Conservation (phyloP, 2,888 invertebrate species). For the Peribatodes rhomboidaria region DNA sequence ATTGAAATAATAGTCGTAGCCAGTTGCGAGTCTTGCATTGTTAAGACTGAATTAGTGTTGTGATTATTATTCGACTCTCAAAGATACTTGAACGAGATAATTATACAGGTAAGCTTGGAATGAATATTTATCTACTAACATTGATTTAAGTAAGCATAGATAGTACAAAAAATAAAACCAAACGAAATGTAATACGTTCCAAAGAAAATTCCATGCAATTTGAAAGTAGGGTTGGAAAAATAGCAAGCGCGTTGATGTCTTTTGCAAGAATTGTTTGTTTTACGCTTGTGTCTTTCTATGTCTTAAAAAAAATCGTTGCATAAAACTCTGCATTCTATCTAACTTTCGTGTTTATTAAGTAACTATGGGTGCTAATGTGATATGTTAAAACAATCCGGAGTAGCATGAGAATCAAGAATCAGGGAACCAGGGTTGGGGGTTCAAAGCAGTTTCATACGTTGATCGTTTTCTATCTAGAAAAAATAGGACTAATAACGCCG, state of each 20-base stretch:
- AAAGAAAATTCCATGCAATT: not conserved
- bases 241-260: conserved; percentile 51
- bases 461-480: too few species aligned
- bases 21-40: conserved; percentile 3
- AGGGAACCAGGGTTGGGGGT: too few species aligned
- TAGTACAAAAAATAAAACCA: too few species aligned
- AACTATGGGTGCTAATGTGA: not conserved
- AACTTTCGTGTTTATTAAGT: too few species aligned
- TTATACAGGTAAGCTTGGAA: conserved; percentile 23
- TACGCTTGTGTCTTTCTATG: not conserved
- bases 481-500: too few species aligned
- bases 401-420: too few species aligned
- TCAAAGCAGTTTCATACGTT: too few species aligned
- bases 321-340: too few species aligned
- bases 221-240: not conserved
- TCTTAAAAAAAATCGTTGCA: too few species aligned
- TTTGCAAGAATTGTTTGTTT: conserved; percentile 31
- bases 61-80: conserved; percentile 10
- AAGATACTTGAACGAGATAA: not conserved
- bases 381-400: too few species aligned
- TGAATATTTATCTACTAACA: not conserved
- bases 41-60: conserved; percentile 26
- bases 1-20: not conserved
- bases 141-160: not conserved
- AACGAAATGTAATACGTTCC: not conserved